Base-by-base conservation (phyloP, 2,797 vertebrate species). In the Peromyscus aztecus region DNA sequence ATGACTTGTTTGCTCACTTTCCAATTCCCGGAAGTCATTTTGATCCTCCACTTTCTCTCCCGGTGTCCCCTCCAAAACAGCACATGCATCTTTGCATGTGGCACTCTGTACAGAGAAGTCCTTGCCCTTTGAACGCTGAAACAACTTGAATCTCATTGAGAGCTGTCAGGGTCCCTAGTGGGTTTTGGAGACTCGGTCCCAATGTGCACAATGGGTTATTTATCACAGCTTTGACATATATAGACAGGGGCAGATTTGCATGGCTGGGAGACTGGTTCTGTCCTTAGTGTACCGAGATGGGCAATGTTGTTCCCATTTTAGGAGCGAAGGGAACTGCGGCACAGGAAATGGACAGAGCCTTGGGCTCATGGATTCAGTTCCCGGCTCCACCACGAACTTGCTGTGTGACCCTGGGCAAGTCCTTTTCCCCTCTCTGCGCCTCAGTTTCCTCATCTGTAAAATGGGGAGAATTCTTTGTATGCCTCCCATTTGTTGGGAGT, bases 261-360 rank as follows among this genome's bases (percentile, higher is more conserved):
- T 98, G 98, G 97, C 95, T 97, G 98, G 98, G 98, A 98, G 96
- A 93, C 27, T 61, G 97, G 92, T 91, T 98, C 97, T 98, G 97
- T 98, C 98, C 98, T 96, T 98, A 98, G 97, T 77, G 97, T 98
- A 98, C 98, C 98, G 95, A 98, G 97, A 98, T 98, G 98, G 98
- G 98, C 98, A 97, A 98, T 98, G 98, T 98, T 98, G 97, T 98
- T 98, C 98, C 98, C 97, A 98, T 98, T 98, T 98, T 98, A 98
- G 98, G 98, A 98, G 98, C 97, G 97, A 98, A 97, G 98, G 98
- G 97, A 98, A 98, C 98, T 98, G 98, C 98, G 98, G 95, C 98
- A 98, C 98, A 98, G 98, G 98, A 98, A 97, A 97, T 98, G 98
- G 98, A 98, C 98, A 97, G 98, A 98, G 98, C 98, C 98, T 97